These are phyloP conservation scores for Maniola hyperantus DNA, from an alignment of 2,888 invertebrate genomes.

Conservation along the genomic window DNA sequence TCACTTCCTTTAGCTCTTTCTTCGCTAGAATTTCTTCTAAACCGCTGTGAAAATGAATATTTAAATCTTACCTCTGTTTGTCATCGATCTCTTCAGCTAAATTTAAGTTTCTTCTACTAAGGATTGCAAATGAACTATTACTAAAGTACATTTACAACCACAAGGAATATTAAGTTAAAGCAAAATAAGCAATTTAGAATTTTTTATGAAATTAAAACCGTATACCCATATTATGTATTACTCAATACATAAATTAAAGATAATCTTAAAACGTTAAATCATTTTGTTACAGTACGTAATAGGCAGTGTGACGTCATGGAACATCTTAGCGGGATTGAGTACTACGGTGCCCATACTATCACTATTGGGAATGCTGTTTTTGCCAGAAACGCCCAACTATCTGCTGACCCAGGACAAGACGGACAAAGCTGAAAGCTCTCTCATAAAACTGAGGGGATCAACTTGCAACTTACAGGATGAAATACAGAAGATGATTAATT, in stretches of 20 bases:
- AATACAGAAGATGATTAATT: slow-evolving; percentile 82
- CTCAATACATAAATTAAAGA: background rate
- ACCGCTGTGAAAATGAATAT: too few species aligned
- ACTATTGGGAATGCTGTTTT: slow-evolving; percentile 82
- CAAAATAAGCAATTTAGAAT: too few species aligned
- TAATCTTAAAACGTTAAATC: background rate
- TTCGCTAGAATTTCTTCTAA: too few species aligned
- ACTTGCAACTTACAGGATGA: slow-evolving; percentile 84
- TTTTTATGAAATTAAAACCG: too few species aligned
- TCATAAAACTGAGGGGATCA: slow-evolving; percentile 83
- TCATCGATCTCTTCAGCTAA: too few species aligned
- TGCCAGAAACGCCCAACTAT: slow-evolving; percentile 89
- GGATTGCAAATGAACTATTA: too few species aligned
- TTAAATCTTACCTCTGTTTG: too few species aligned
- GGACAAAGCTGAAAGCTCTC: slow-evolving; percentile 82
- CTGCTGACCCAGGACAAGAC: slow-evolving; percentile 83
- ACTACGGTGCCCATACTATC: slow-evolving; percentile 83
- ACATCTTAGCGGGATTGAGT: slow-evolving; percentile 84
- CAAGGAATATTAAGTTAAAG: too few species aligned
- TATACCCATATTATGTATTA: too few species aligned
- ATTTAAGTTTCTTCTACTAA: too few species aligned
- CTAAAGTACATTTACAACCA: too few species aligned
- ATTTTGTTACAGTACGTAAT: slow-evolving; percentile 78
- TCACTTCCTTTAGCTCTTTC: too few species aligned
- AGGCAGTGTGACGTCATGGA: slow-evolving; percentile 85